These are phyloP conservation scores for Rhynchonema sp. DNA, from an alignment of 2,888 invertebrate genomes.

Conservation along the genomic window DNA sequence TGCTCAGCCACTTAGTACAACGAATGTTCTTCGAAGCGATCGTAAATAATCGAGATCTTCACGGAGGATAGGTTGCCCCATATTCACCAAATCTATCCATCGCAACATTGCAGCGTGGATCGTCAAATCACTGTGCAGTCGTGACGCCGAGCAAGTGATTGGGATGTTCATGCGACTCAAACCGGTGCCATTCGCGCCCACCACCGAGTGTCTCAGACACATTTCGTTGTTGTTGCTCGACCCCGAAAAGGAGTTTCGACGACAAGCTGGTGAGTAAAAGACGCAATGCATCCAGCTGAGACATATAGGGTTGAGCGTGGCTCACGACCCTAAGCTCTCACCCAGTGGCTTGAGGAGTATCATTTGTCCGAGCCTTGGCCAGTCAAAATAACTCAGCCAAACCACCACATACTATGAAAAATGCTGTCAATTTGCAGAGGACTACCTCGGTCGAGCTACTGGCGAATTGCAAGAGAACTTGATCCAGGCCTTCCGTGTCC, in stretches of 20 bases:
- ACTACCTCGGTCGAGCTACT: constrained; percentile 14
- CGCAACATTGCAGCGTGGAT: constrained; percentile 23
- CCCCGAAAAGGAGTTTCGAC: neutral
- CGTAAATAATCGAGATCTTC: no score
- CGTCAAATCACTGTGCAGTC: constrained; percentile 14
- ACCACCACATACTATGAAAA: no score
- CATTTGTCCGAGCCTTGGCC: neutral
- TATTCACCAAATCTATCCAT: no score
- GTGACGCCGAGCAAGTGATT: constrained; percentile 12
- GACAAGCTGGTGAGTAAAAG: neutral
- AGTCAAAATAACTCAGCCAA: no score
- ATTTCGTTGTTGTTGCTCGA: constrained; percentile 14
- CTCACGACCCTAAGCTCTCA: no score
- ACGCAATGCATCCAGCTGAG: no score
- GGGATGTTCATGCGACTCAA: constrained; percentile 18
- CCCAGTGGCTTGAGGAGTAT: neutral
- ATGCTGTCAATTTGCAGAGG: no score
- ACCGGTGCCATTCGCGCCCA: constrained; percentile 23
- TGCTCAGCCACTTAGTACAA: no score
- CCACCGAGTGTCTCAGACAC: constrained; percentile 20
- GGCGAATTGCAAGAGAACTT: constrained; percentile 18
- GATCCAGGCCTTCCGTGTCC: constrained; percentile 18
- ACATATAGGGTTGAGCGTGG: no score
- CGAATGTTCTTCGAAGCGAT: no score
- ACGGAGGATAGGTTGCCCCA: no score